Base-by-base conservation (phyloP, 2,888 invertebrate species). In the Caenorhabditis sinica region DNA sequence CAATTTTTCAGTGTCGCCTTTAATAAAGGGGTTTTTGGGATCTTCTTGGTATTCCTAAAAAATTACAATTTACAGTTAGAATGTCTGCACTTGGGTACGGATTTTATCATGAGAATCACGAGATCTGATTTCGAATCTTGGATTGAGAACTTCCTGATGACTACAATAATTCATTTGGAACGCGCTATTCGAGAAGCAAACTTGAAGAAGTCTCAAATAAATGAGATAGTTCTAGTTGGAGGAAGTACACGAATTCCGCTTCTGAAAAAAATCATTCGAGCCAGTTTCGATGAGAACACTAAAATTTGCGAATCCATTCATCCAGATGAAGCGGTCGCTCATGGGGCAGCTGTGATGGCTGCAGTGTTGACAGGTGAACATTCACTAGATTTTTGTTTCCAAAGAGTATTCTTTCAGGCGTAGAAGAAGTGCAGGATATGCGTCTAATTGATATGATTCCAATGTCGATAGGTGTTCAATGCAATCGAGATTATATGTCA, bases 301-400 rank as follows among this genome's bases (percentile, higher is more conserved):
- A 72, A 40, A 36, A 82, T 85, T 15, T 86, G 81, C 82, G 87
- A 73, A 88, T 99, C 93, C 98, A 99, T 94, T 98, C 98, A 73
- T 98, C 99, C 85, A 11, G 85, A 85, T 93, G 98, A 98, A 94
- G 98, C 98, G 90, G 98, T 98, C 77, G 98, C 98, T 65, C 98
- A 97, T 93, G 98, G 98, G 92, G 98, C 98, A 45, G 98, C 98
- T 87, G 97, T 98, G 8, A 97, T 98, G 94, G 98, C 97, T 93
- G 98, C 90, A 33, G 87, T 90, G 49, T 73, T 90, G n/a, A 83
- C 87, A 25, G 90, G 89, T 80, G 25, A 11, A 28, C 6, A 5
- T 1, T 36, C 8, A 5, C n/a, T 6, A 20, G 13, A 33, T 63
- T 53, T 51, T 23, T 23, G 23, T 36, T 49, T 30, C 20, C 0